Base-by-base conservation (phyloP, 2,888 invertebrate species). In the Dolichomitus sp. region DNA sequence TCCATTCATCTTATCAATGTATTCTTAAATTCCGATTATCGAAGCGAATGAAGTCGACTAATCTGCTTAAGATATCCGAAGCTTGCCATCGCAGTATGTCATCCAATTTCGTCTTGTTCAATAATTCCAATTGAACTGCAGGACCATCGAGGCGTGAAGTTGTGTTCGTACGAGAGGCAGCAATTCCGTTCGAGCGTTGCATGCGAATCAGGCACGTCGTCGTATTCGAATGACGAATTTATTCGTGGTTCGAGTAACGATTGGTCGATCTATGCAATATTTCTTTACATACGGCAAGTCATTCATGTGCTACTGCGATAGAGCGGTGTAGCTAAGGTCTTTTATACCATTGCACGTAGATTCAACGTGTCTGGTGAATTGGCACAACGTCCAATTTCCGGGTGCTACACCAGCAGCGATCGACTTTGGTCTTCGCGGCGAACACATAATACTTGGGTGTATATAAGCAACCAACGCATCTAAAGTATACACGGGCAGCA, bases 371-470 rank as follows among this genome's bases (percentile, higher is more conserved):
- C 12, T 37, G 23, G 50, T 42, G 54, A 65, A 72, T 48, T 57
- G 48, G 42, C 37, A n/a, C 45, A 66, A 65, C 48, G 72, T 72
- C 37, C 72, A 72, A 79, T 72, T 79, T 78, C 63, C 72, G 52
- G 45, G 12, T 48, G 42, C 42, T 19, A 19, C 14, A 57, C 19
- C 4, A 37, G 54, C 45, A 57, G 72, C 61, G 27, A 65, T 79
- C 72, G 72, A 72, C 72, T 79, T 66, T 57, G 66, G 72, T 65
- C 65, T 63, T 54, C 45, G 40, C 52, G 27, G 42, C 33, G 30
- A 50, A 52, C 54, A 66, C 33, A 57, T 54, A 45, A 57, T 54
- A 66, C 65, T 12, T 27, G 7, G 42, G 14, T 59, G 14, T 50
- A 61, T 27, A 57, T 48, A 80, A 14, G 63, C 54, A 65, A 68